phyloP scores from a whole-genome alignment of 2,888 invertebrate species.

The Emesis russula region DNA sequence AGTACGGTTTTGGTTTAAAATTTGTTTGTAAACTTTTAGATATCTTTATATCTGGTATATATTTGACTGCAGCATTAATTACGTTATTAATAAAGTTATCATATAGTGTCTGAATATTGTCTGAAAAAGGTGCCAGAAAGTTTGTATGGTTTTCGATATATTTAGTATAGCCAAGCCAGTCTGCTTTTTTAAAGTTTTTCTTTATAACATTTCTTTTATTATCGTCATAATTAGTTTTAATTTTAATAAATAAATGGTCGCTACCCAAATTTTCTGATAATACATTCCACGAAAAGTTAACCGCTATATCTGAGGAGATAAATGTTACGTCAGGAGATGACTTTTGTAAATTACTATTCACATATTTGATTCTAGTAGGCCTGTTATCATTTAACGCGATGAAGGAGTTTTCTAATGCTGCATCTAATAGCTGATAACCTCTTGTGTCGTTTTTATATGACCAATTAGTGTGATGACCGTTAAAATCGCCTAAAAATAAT shows the following conservation, averaged over 20 bases:
- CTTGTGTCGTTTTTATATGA: conserved; percentile 35
- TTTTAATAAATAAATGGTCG: not conserved
- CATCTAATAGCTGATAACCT: conserved; percentile 37
- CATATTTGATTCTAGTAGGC: not conserved
- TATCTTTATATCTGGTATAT: too few species aligned
- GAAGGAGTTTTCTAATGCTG: conserved; percentile 6
- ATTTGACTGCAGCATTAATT: too few species aligned
- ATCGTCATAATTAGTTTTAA: not conserved
- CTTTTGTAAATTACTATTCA: conserved; percentile 3
- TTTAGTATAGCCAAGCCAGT: not conserved
- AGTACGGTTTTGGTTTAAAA: too few species aligned
- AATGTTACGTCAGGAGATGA: conserved; percentile 1
- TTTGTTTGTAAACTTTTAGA: too few species aligned
- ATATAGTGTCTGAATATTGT: not conserved
- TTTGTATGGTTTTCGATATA: not conserved
- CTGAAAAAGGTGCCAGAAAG: not conserved
- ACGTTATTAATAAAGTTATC: too few species aligned
- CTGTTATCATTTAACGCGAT: conserved; percentile 18
- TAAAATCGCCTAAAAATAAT: conserved; percentile 35
- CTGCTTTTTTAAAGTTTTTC: not conserved
- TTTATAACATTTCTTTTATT: not conserved
- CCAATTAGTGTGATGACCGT: conserved; percentile 43
- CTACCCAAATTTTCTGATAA: not conserved
- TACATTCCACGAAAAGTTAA: not conserved
- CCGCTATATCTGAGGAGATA: not conserved